Evolutionary conservation across 2,888 invertebrate species (phyloP).

Genomic region (Hesperia comma): DNA sequence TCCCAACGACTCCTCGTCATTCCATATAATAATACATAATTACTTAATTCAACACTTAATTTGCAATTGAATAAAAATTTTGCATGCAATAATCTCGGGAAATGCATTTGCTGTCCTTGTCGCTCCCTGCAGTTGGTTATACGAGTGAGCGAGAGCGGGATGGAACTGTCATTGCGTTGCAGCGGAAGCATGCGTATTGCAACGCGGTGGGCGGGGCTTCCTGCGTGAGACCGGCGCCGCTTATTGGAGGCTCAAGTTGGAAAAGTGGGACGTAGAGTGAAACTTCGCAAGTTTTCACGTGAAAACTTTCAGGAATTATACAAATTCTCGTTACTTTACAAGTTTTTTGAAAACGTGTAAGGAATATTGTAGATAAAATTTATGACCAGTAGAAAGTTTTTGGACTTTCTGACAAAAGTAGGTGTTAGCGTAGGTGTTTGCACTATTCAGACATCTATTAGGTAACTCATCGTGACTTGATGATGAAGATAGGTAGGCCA

Average conservation of each 20-base stretch:
- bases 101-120: slow-evolving; percentile 58
- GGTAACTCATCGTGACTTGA: too few species aligned
- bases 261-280: slow-evolving; percentile 69
- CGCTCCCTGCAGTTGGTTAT: slow-evolving; percentile 46
- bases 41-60: slow-evolving; percentile 76
- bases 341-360: slow-evolving; percentile 34
- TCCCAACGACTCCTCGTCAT: slow-evolving; percentile 52
- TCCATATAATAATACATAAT: slow-evolving; percentile 74
- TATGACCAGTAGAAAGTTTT: background rate
- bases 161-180: slow-evolving; percentile 58
- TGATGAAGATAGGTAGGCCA: too few species aligned
- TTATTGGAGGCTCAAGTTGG: slow-evolving; percentile 65
- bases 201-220: slow-evolving; percentile 72
- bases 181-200: slow-evolving; percentile 77
- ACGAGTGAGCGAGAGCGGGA: slow-evolving; percentile 61
- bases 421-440: background rate
- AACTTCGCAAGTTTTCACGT: slow-evolving; percentile 70
- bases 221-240: slow-evolving; percentile 59
- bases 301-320: slow-evolving; percentile 71
- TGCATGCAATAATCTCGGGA: slow-evolving; percentile 73
- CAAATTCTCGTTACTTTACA: slow-evolving; percentile 42
- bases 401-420: background rate
- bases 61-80: slow-evolving; percentile 80
- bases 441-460: too few species aligned
- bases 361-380: slow-evolving; percentile 9